Evolutionary conservation across 2,113 vertebrate species (phyloP), one percentile per base, ranked within the genome.

Genomic region (Gallinago media): DNA sequence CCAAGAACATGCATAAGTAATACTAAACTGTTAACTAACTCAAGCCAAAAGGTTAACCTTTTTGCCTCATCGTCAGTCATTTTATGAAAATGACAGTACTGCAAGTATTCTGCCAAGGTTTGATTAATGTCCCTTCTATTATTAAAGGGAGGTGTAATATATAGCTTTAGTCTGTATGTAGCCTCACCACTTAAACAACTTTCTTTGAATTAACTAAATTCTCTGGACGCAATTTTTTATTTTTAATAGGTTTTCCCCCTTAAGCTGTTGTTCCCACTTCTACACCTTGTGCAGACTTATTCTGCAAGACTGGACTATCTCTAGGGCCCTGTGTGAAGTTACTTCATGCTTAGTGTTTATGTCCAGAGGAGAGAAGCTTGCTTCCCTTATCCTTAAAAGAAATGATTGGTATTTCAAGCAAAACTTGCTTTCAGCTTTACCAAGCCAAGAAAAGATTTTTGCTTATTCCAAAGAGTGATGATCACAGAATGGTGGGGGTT

Each of bases 251-350:
- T 42, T 27, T 10, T 25, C 18, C 17, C 8, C 15, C 12, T 25
- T 31, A 32, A 56, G 11, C 49, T 70, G 12, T 42, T 63, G 18
- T 32, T 70, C 8, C 34, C 10, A 6, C 12, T 47, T 52, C 1
- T 25, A 25, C 25, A 73, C 9, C 26, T 75, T 49, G 17, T 31
- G 16, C 62, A 70, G 73, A 19, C n/a, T 31, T 49, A 11, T 2
- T 54, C 22, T 1, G 1, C 8, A 26, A 32, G 25, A 65, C 11
- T 21, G 21, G 10, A n/a, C 3, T 2, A 4, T n/a, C 26, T 66
- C 55, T 22, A 59, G 19, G 38, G 25, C 38, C 31, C 52, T 55
- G 16, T 49, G 52, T 72, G 20, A 50, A 67, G 54, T 56, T 56
- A 32, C 21, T 47, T 59, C 54, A 12, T 49, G 23, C 49, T 65